A percentile compares a stretch with the other conserved stretches of the same genome.
phyloP scores from a whole-genome alignment of 1,140 invertebrate genomes.

The Lamellibrachia luymesi region DNA sequence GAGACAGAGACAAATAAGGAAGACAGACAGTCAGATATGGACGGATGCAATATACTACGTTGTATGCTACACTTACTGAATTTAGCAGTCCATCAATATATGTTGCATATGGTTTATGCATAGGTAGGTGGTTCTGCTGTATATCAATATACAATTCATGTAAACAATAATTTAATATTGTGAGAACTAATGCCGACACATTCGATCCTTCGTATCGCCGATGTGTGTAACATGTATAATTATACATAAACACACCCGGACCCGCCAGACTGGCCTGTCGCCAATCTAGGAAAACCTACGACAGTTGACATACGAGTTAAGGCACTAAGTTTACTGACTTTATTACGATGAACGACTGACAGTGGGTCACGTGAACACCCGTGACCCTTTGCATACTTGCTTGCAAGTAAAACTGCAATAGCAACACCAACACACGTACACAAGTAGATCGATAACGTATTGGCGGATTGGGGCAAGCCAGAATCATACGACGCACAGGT shows the following conservation, averaged over 20 bases:
- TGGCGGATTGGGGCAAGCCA: too few relatives aligned
- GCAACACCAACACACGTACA: neutral
- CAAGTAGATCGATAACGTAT: neutral
- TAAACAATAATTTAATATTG: neutral
- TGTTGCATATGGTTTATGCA: too few relatives aligned
- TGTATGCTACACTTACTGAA: too few relatives aligned
- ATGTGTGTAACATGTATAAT: neutral
- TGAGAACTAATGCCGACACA: neutral
- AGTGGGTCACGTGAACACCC: neutral
- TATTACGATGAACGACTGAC: neutral
- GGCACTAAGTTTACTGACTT: neutral
- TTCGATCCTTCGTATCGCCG: neutral
- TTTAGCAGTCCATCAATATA: too few relatives aligned
- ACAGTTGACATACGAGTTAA: neutral
- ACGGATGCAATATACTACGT: too few relatives aligned
- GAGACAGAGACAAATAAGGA: slow-evolving; percentile 11
- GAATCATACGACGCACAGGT: neutral
- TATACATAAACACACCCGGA: neutral
- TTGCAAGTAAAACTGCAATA: neutral
- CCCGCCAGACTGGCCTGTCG: neutral
- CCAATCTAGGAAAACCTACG: neutral
- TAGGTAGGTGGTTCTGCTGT: too few relatives aligned
- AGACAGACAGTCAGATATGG: slow-evolving; percentile 17
- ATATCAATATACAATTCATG: too few relatives aligned
- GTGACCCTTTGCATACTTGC: neutral